phyloP scores from a whole-genome alignment of 2,888 invertebrate genomes.

The Trissoscelio sp. region DNA sequence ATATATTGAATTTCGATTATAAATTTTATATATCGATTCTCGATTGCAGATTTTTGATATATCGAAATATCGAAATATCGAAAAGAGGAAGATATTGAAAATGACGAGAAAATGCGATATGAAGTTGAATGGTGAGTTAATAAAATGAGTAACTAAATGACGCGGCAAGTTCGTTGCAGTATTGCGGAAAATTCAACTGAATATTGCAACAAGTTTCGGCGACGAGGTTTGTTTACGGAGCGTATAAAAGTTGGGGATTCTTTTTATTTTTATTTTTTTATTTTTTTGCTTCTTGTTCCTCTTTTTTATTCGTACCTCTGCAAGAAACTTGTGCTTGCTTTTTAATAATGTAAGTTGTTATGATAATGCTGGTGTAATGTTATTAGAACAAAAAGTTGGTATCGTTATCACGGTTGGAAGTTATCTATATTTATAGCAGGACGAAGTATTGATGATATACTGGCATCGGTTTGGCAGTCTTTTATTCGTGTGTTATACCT shows the following conservation, averaged over 20 bases:
- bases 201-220: conserved; percentile 25
- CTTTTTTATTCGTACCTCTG: not conserved
- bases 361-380: not conserved
- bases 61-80: too few relatives aligned
- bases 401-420: not conserved
- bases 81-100: too few relatives aligned
- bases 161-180: conserved; percentile 20
- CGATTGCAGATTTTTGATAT: too few relatives aligned
- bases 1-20: too few relatives aligned
- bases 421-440: too few relatives aligned
- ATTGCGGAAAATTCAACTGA: conserved; percentile 2
- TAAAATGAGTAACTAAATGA: conserved; percentile 29
- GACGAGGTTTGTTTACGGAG: conserved; percentile 10
- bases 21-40: too few relatives aligned
- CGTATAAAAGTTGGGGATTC: not conserved
- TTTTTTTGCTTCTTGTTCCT: too few relatives aligned
- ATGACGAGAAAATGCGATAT: too few relatives aligned
- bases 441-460: too few relatives aligned
- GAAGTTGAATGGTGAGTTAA: too few relatives aligned
- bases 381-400: not conserved
- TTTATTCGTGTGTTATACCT: too few relatives aligned
- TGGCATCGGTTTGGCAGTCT: too few relatives aligned
- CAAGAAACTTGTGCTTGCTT: not conserved
- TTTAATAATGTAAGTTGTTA: conserved; percentile 14
- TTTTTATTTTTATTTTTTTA: not conserved